Percentiles rank a stretch among this genome's conserved stretches.
phyloP scores from a whole-genome alignment of 1,140 invertebrate species.

The Pentalonia nigronervosa region DNA sequence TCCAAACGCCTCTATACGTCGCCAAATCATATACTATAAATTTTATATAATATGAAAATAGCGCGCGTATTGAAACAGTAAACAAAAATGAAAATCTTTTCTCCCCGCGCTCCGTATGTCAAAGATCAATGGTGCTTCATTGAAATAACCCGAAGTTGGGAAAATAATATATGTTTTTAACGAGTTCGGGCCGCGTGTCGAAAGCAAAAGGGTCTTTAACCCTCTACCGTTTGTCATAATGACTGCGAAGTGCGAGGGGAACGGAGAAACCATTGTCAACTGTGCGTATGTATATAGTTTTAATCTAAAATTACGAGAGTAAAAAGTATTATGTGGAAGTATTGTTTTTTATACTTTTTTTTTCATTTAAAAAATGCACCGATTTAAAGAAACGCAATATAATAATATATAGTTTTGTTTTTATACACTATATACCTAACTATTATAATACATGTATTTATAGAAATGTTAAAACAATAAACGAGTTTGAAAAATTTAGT shows the following conservation, averaged over 20 bases:
- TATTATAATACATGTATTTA: neutral
- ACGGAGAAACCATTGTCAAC: constrained; percentile 48
- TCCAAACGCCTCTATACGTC: neutral
- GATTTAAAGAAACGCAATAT: neutral
- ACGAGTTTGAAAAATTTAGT: neutral
- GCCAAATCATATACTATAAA: neutral
- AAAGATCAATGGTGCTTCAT: constrained; percentile 35
- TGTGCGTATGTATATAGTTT: constrained; percentile 36
- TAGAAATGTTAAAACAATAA: neutral
- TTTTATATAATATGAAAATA: neutral
- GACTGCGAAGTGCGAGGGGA: constrained; percentile 37
- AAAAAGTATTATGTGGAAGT: neutral
- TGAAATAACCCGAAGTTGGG: constrained; percentile 32
- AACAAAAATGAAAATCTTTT: constrained; percentile 26
- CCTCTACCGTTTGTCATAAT: constrained; percentile 33
- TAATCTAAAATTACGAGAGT: constrained; percentile 53
- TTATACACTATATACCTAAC: neutral
- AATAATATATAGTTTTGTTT: neutral
- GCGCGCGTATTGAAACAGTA: neutral
- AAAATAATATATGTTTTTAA: constrained; percentile 57
- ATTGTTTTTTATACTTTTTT: neutral
- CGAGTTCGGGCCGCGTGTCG: constrained; percentile 55
- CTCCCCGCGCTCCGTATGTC: constrained; percentile 23
- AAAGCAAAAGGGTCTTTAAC: constrained; percentile 49
- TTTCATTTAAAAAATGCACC: neutral